Evolutionary conservation across 1,140 invertebrate species (phyloP), one percentile per base, ranked within the genome.

Genomic region (Leptestheria dahalacensis): DNA sequence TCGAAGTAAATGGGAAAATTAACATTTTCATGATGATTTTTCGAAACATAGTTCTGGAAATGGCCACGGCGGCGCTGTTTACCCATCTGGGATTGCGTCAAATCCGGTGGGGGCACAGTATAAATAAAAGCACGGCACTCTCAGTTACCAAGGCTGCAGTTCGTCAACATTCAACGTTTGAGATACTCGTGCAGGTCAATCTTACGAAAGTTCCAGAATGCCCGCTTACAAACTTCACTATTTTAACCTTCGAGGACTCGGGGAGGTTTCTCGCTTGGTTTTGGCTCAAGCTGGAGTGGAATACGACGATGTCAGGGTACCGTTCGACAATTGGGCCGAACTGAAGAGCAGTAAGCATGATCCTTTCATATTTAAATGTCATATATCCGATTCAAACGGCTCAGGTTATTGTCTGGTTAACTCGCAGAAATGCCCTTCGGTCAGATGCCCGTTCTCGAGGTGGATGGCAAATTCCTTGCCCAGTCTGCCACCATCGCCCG

Each of bases 401-500:
- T 59, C 10, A 25, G 23, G 25, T 61, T 47, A 29, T 2, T 61
- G 28, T 26, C 52, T 59, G 20, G 41, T 47, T 50, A 12, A 47
- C 21, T 63, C 24, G 48, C 24, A 85, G 83, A 71, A 26, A 81
- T 78, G 72, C 85, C 85, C 20, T 86, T 83, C 70, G 84, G 84
- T 9, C 80, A 86, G 69, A 70, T 87, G 48, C 87, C 86, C 0
- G 73, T 86, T 12, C 68, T 90, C 59, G 82, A 85, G 68, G 71
- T 84, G 10, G 82, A 88, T 65, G 85, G 81, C 10, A 81, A 82
- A 65, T 68, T 73, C 55, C 70, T 83, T 15, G 74, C 78, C 66
- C 85, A 89, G 70, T 82, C 81, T 60, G 69, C 77, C 47, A 80
- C 86, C 26, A 86, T 89, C 65, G 76, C 74, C 33, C 76, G 84